Base-by-base conservation (phyloP, 2,797 vertebrate genomes). In the Paedocypris micromegethes region DNA sequence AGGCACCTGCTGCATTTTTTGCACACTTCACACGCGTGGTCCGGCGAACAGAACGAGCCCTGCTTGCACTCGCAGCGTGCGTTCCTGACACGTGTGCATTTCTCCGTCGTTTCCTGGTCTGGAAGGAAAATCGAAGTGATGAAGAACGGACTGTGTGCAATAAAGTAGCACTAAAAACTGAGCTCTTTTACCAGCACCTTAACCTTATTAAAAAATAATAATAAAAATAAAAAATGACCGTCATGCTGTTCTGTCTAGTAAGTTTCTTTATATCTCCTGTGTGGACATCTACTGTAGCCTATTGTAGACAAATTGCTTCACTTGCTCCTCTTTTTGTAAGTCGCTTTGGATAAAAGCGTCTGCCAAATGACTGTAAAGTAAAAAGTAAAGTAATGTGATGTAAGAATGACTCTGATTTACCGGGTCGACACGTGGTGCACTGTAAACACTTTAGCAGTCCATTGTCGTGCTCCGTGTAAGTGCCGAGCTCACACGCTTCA, bases 21-120 rank as follows among this genome's bases (percentile, higher is more conserved):
- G 84, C 90, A 91, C 41, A 86, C 75, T 62, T 91, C 89, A 47
- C 90, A 91, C 2, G 86, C 75, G 5, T 90, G 60, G 8, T 90
- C 77, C 2, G 77, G 83, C 56, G 9, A 58, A 71, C 90, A 91
- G 49, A 86, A 91, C 3, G 0, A 0, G 23, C 86, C 88, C 0
- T 9, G 0, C 69, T 77, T 85, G 75, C 90, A 91, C 72, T 64
- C 81, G 63, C 89, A 91, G 50, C 50, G 42, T 0, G 76, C 72
- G 41, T 90, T 0, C 4, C 79, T 77, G 42, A 74, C 86, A 42
- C 6, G 57, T 40, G 41, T 79, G 9, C 90, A 91, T 0, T 0
- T 3, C 37, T 9, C 69, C 0, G 72, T 72, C 1, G 69, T 1
- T 53, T 79, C 79, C 75, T 90, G 72, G 69, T 90, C 90, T 90